Percentiles rank a stretch among this genome's conserved stretches.
Evolutionary conservation across 2,888 invertebrate species (phyloP).

Genomic region (Apodemia zela): DNA sequence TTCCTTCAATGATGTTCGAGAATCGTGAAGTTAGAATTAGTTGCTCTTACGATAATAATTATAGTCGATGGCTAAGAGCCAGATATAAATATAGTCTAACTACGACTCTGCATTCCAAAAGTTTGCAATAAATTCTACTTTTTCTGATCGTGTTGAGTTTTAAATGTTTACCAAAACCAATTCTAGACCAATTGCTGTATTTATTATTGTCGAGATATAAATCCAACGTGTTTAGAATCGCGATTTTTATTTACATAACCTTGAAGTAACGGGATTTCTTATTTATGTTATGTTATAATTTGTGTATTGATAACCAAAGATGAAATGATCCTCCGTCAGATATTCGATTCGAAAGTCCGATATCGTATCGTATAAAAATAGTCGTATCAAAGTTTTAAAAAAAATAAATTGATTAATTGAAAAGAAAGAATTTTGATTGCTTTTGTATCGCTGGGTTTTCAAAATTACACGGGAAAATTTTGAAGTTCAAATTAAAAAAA

Average conservation of each 20-base stretch:
- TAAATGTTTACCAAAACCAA: slow-evolving; percentile 1
- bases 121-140: slow-evolving; percentile 37
- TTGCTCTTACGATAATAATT: slow-evolving; percentile 60
- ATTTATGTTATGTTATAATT: neutral
- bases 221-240: neutral
- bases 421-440: too few species aligned
- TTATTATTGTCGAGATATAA: neutral
- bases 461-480: too few species aligned
- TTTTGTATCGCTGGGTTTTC: too few species aligned
- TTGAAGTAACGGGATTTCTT: neutral
- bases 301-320: too few species aligned
- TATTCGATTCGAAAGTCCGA: too few species aligned
- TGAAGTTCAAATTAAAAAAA: too few species aligned
- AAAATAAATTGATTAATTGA: too few species aligned
- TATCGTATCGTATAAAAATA: too few species aligned
- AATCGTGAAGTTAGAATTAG: slow-evolving; percentile 58
- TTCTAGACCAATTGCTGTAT: slow-evolving; percentile 3
- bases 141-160: slow-evolving; percentile 26
- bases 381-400: too few species aligned
- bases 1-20: slow-evolving; percentile 34
- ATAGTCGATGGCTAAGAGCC: slow-evolving; percentile 61
- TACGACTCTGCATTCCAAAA: slow-evolving; percentile 51
- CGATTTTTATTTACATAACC: neutral
- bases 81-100: slow-evolving; percentile 56
- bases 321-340: too few species aligned